phyloP scores from a whole-genome alignment of 1,140 invertebrate species.

The Grapholita molesta region DNA sequence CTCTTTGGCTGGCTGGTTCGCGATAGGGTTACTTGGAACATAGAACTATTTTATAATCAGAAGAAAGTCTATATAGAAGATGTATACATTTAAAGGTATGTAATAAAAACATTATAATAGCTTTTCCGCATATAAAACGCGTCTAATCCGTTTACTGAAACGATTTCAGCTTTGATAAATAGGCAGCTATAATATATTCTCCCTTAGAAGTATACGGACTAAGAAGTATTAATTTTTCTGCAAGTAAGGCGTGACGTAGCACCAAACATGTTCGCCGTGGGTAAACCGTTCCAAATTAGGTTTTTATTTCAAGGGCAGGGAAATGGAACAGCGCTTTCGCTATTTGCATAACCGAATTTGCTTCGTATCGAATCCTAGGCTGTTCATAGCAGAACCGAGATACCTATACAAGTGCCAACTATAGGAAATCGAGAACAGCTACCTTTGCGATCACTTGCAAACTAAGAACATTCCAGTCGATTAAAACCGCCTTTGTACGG shows the following conservation, averaged over 20 bases:
- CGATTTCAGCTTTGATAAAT: too few relatives aligned
- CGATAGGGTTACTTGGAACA: not conserved
- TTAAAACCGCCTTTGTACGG: too few relatives aligned
- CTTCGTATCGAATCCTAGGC: not conserved
- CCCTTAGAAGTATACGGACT: too few relatives aligned
- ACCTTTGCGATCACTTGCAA: too few relatives aligned
- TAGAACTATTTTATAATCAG: not conserved
- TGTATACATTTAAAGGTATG: not conserved
- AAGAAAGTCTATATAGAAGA: not conserved
- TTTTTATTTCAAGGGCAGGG: not conserved
- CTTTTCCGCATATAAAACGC: not conserved
- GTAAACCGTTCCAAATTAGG: not conserved
- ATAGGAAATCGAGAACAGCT: too few relatives aligned
- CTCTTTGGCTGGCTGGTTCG: not conserved
- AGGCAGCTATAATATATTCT: too few relatives aligned
- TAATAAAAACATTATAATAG: not conserved
- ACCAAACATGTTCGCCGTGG: not conserved
- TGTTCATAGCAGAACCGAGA: not conserved
- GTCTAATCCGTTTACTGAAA: too few relatives aligned
- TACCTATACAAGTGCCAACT: not conserved
- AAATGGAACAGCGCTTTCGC: not conserved
- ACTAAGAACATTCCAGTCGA: too few relatives aligned
- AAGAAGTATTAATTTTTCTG: too few relatives aligned
- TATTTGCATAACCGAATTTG: not conserved
- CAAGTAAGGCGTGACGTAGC: not conserved